Conservation (phyloP, 2,888 invertebrate species). For the Hedya salicella region DNA sequence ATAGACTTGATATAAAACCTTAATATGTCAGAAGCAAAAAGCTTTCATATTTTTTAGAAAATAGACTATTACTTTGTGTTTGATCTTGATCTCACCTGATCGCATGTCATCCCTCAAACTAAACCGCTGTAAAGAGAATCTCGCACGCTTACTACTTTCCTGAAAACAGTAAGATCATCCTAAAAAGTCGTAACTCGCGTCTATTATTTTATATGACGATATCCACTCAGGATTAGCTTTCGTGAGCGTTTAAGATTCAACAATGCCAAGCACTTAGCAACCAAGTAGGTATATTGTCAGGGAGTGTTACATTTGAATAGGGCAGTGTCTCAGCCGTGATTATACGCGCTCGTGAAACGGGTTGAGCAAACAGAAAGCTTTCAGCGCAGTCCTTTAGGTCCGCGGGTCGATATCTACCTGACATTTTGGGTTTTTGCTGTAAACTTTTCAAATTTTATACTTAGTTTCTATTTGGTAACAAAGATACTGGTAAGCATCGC, state of each 20-base stretch:
- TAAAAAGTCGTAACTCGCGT: no score
- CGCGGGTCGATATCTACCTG: constrained; percentile 42
- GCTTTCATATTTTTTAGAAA: no score
- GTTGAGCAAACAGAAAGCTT: constrained; percentile 66
- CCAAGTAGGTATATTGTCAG: constrained; percentile 53
- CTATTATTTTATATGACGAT: no score
- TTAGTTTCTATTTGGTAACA: background rate
- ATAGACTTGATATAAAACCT: no score
- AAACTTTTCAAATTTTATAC: constrained; percentile 14
- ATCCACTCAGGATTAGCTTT: constrained; percentile 21
- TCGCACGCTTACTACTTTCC: no score
- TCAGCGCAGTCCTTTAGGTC: constrained; percentile 53
- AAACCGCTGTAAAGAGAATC: no score
- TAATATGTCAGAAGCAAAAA: no score
- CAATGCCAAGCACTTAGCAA: constrained; percentile 34
- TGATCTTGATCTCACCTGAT: no score
- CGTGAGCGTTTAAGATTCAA: constrained; percentile 29
- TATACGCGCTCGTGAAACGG: constrained; percentile 59
- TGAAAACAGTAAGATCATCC: no score
- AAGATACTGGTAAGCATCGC: no score
- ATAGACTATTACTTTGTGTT: no score
- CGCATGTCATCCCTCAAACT: no score
- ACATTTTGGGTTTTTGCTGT: constrained; percentile 30
- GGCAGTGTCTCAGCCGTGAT: constrained; percentile 58
- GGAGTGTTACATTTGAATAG: constrained; percentile 58